Conservation (phyloP, 1,140 invertebrate species). For the Subanguina moxae region DNA sequence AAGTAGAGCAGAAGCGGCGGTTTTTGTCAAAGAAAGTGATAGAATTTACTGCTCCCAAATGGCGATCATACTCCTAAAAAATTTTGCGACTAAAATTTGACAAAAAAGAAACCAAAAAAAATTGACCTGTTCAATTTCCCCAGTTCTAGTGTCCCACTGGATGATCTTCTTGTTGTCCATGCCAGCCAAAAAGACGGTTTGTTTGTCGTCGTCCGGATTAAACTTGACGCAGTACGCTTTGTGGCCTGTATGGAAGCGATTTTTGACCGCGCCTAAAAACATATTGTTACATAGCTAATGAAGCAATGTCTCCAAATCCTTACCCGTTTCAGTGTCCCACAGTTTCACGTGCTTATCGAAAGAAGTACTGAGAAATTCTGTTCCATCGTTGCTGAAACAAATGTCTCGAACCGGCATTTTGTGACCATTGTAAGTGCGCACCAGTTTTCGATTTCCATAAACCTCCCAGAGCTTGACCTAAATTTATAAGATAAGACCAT, state of each 20-base stretch:
- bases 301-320: background rate
- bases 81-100: background rate
- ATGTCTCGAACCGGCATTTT: constrained; percentile 92
- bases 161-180: constrained; percentile 96
- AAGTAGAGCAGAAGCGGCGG: constrained; percentile 91
- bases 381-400: constrained; percentile 89
- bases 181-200: constrained; percentile 93
- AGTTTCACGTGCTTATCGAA: constrained; percentile 84
- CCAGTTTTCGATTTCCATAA: constrained; percentile 84
- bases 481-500: background rate
- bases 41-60: constrained; percentile 94
- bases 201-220: constrained; percentile 92
- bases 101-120: constrained; percentile 16
- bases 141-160: constrained; percentile 88
- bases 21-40: constrained; percentile 99
- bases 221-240: constrained; percentile 79
- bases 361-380: constrained; percentile 85
- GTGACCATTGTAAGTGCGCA: constrained; percentile 94
- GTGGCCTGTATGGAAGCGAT: constrained; percentile 57
- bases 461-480: constrained; percentile 86
- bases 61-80: constrained; percentile 90
- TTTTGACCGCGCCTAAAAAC: constrained; percentile 53
- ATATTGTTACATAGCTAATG: background rate
- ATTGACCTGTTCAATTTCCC: constrained; percentile 73
- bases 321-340: constrained; percentile 93